Conservation (phyloP, 64 coral and sea anemone species). For the Catalaphyllia jardinei region DNA sequence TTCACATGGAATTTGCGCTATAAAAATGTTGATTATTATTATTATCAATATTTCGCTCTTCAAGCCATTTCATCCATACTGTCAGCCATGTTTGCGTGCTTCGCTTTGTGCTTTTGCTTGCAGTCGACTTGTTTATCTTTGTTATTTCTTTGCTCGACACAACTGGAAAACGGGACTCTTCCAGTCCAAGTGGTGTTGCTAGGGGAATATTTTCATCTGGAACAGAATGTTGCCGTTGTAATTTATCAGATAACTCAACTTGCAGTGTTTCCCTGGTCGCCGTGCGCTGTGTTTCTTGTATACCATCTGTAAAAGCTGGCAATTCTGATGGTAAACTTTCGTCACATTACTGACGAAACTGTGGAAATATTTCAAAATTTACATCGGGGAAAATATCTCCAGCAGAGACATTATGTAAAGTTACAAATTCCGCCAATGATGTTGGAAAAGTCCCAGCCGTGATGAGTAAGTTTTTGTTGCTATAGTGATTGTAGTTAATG, state of each 20-base stretch:
- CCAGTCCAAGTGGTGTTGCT: not conserved
- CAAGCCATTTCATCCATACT: not conserved
- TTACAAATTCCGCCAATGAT: not conserved
- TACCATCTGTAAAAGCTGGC: no score
- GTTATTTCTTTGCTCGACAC: slow-evolving; percentile 8
- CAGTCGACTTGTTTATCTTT: slow-evolving; percentile 4
- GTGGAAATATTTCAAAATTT: no score
- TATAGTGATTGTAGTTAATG: no score
- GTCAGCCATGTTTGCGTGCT: slow-evolving; percentile 35
- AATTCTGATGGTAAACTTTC: no score
- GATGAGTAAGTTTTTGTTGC: no score
- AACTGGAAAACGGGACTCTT: slow-evolving; percentile 40
- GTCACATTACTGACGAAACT: no score
- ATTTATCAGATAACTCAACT: not conserved
- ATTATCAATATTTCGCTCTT: no score
- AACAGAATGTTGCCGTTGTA: not conserved
- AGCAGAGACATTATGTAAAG: not conserved
- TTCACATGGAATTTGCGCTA: no score
- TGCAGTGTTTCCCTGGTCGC: slow-evolving; percentile 1
- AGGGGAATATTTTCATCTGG: not conserved
- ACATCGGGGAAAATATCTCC: not conserved
- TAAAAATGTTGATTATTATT: no score
- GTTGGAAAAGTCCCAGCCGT: not conserved
- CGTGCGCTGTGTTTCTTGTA: no score
- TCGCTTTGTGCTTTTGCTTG: slow-evolving; percentile 15